These are phyloP conservation scores for Holocentrus rufus DNA, from an alignment of 2,797 vertebrate genomes.

Conservation along the genomic window DNA sequence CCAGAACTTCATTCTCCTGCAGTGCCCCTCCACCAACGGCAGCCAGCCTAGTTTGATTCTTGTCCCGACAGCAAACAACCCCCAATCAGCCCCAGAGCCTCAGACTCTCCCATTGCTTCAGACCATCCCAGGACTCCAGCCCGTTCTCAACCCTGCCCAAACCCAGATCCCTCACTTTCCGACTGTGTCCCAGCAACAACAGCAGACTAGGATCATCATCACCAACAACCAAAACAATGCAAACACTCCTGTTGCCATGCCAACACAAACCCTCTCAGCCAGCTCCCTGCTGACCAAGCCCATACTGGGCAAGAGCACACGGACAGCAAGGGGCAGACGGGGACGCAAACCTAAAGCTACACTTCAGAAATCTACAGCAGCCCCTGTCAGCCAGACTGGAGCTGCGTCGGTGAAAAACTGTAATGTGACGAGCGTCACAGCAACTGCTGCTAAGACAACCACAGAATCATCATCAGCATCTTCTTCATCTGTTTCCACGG, in stretches of 20 bases:
- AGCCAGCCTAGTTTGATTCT: conserved; percentile 84
- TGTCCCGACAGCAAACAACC: conserved; percentile 76
- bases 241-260: conserved; percentile 61
- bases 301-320: conserved; percentile 80
- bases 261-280: conserved; percentile 48
- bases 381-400: conserved; percentile 42
- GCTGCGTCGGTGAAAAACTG: conserved; percentile 40
- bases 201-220: conserved; percentile 86
- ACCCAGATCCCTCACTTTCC: conserved; percentile 80
- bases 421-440: conserved; percentile 17
- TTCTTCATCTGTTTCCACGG: conserved; percentile 31
- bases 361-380: conserved; percentile 60
- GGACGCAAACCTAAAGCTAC: conserved; percentile 80
- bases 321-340: conserved; percentile 80
- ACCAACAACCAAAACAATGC: conserved; percentile 79
- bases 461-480: conserved; percentile 25
- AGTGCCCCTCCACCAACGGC: conserved; percentile 81
- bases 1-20: conserved; percentile 83
- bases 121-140: conserved; percentile 83
- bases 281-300: conserved; percentile 78
- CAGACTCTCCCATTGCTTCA: conserved; percentile 81
- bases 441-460: conserved; percentile 32
- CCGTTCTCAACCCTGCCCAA: conserved; percentile 81
- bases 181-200: conserved; percentile 80
- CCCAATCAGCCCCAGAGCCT: conserved; percentile 64